Evolutionary conservation across 1,140 invertebrate species (phyloP).

Genomic region (Drosophila malerkotliana): DNA sequence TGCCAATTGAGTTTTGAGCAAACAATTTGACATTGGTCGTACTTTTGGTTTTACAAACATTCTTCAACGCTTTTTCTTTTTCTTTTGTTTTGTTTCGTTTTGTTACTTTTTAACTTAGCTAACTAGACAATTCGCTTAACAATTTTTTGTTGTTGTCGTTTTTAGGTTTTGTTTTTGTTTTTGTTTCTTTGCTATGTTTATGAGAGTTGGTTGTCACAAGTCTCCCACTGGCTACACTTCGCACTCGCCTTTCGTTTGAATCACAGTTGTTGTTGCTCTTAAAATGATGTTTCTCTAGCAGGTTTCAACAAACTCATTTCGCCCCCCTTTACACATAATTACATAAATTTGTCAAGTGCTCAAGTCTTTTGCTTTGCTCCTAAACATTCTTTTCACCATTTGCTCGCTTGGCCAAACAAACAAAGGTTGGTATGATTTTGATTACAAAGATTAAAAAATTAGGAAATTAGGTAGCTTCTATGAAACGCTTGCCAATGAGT

Average conservation of each 20-base stretch:
- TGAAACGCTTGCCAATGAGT: slow-evolving; percentile 59
- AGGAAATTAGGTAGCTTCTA: slow-evolving; percentile 47
- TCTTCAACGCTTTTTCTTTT: slow-evolving; percentile 39
- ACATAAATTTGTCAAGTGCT: slow-evolving; percentile 69
- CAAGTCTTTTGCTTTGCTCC: slow-evolving; percentile 66
- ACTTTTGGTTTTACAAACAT: slow-evolving; percentile 68
- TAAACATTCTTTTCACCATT: slow-evolving; percentile 32
- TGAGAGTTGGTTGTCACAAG: slow-evolving; percentile 39
- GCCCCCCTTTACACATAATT: slow-evolving; percentile 29
- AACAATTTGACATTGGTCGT: slow-evolving; percentile 75
- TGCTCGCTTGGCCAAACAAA: slow-evolving; percentile 46
- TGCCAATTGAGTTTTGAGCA: slow-evolving; percentile 74
- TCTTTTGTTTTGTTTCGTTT: slow-evolving; percentile 7
- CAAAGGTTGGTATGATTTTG: slow-evolving; percentile 38
- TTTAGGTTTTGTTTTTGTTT: slow-evolving; percentile 29
- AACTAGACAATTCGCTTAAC: slow-evolving; percentile 80
- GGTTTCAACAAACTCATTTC: slow-evolving; percentile 59
- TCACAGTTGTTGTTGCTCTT: slow-evolving; percentile 83
- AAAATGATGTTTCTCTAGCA: slow-evolving; percentile 73
- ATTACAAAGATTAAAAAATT: slow-evolving; percentile 42
- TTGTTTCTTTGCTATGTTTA: slow-evolving; percentile 7
- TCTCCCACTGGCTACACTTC: slow-evolving; percentile 45
- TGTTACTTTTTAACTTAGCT: slow-evolving; percentile 69
- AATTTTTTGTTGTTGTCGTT: slow-evolving; percentile 56
- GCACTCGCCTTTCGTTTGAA: slow-evolving; percentile 65